These are phyloP conservation scores for Onthophagus taurus DNA, from an alignment of 1,140 invertebrate genomes.

Conservation along the genomic window DNA sequence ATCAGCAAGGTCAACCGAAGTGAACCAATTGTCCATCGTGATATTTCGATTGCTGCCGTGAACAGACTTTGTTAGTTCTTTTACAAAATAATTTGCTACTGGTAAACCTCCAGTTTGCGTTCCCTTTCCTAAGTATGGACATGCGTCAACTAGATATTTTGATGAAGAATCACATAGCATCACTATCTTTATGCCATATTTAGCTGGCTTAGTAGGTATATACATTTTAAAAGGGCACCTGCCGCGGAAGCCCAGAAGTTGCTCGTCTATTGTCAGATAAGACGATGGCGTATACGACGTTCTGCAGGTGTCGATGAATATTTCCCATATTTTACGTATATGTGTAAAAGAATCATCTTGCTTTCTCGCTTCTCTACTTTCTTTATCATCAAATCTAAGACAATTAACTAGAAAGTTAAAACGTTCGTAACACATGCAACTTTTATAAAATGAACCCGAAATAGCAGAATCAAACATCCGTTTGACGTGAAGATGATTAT, in stretches of 20 bases:
- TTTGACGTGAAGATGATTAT: constrained; percentile 25
- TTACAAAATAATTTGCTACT: constrained; percentile 25
- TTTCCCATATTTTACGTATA: constrained; percentile 34
- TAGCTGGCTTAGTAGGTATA: constrained; percentile 32
- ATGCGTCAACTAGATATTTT: constrained; percentile 32
- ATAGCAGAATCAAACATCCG: constrained; percentile 22
- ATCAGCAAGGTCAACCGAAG: constrained; percentile 27
- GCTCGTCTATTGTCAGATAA: constrained; percentile 24
- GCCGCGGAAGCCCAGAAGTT: constrained; percentile 21
- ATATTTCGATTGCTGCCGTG: constrained; percentile 33
- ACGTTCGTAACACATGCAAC: constrained; percentile 29
- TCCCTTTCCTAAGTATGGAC: constrained; percentile 31
- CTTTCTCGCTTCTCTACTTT: constrained; percentile 21
- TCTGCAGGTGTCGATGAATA: constrained; percentile 26
- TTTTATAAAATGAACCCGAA: constrained; percentile 23
- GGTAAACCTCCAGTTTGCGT: constrained; percentile 23
- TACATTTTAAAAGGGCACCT: constrained; percentile 27
- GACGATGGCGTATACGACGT: constrained; percentile 19
- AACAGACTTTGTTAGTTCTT: constrained; percentile 19
- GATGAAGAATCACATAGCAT: constrained; percentile 29
- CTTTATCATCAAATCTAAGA: constrained; percentile 32
- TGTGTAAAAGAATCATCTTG: constrained; percentile 31
- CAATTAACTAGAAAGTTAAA: constrained; percentile 33
- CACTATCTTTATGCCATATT: constrained; percentile 34
- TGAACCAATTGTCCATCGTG: constrained; percentile 39